Evolutionary conservation across 1,140 invertebrate genomes (phyloP), one percentile per base, ranked within the genome.

Genomic region (Gryllus bimaculatus): DNA sequence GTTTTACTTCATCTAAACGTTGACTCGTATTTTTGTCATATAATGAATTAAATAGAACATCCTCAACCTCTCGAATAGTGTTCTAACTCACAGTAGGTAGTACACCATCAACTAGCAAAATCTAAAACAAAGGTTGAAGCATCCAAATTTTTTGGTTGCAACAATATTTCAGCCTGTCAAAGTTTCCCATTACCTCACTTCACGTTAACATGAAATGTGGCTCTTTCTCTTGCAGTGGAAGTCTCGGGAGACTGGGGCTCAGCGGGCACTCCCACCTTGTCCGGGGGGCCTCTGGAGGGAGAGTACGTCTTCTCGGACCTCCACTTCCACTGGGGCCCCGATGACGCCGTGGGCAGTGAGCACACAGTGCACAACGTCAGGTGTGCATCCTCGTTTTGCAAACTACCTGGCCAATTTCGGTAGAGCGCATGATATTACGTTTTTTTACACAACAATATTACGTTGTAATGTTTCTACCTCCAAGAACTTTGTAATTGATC

Each of bases 281-380:
- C 77, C 47, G 81, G 81, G 47, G 81, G 80, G 0, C 80, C 80
- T 13, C 66, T 86, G 77, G 81, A 82, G 6, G 84, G 84, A 21
- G 82, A 82, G 13, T 88, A 89, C 80, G 81, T 81, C 8, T 84
- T 88, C 73, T 73, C 82, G 0, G 88, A 88, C 81, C 81, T 89
- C 47, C 89, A 90, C 81, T 85, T 89, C 66, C 89, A 90, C 81
- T 89, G 88, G 86, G 87, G 87, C 8, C 82, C 83, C 13, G 83
- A 85, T 18, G 85, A 87, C 78, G 81, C 81, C 10, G 74, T 83
- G 3, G 89, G 89, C 8, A 88, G 87, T 7, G 89, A 90, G 81
- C 89, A 90, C 75, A 81, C 80, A 8, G 66, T 81, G 12, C 77
- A 81, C 77, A 80, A 79, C 76, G 78, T 83, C 54, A 83, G 81